Evolutionary conservation across 2,888 invertebrate species (phyloP), one percentile per base, ranked within the genome.

Genomic region (Pyrocoelia pectoralis): DNA sequence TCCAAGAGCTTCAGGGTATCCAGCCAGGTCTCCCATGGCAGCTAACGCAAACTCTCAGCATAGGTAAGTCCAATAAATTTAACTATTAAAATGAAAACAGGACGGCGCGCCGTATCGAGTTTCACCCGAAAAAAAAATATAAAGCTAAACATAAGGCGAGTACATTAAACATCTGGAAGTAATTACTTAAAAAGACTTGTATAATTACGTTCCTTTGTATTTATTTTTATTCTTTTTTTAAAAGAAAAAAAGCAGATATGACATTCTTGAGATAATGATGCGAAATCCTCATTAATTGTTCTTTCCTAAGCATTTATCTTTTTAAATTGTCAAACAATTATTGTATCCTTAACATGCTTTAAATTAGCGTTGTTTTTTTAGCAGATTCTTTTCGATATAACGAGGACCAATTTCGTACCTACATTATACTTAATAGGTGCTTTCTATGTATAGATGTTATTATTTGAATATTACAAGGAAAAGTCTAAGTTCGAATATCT

Each of bases 1-100:
- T 77, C 82, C 84, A 78, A 79, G 76, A 56, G 71, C 83, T 76
- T 76, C 82, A 70, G 81, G 83, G 69, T 85, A 83, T 76, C 84
- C 82, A 52, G 81, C 80, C 38, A 75, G 82, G 68, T 82, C 81
- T 67, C 82, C 85, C 54, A 78, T 82, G 77, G 75, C 79, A 58
- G 75, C 77, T 53, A 72, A 73, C 68, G 68, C 72, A 43, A 74
- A 74, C 63, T 70, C 74, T 13, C 80, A 82, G 74, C 83, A 84
- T 78, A 84, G 85, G 85, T 85, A 74, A 83, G 85, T 81, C 41
- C 12, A 55, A 17, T 43, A 62, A 62, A 54, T 46, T 61, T 53
- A 46, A 50, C 33, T 33, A n/a, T 33, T 8, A 33, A 33, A 33
- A 33, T n/a, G 33, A 33, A 33, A 33, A 33, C 33, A n/a, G 33